Evolutionary conservation across 2,113 vertebrate genomes (phyloP).

Genomic region (Eudorcas thomsonii): DNA sequence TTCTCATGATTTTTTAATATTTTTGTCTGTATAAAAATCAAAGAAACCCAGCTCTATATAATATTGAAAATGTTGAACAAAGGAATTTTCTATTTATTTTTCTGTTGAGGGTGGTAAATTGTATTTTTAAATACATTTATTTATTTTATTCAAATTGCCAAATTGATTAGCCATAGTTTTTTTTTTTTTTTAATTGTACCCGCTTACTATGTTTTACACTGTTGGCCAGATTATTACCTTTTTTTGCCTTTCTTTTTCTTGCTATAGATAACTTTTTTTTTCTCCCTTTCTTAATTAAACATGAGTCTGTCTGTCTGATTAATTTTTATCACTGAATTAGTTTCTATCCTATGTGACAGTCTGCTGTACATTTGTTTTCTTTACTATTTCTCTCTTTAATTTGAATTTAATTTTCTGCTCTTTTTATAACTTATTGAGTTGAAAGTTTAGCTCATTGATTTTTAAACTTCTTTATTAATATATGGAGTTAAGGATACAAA

Average conservation of each 20-base stretch:
- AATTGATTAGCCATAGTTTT: not conserved
- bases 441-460: not conserved
- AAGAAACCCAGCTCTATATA: not conserved
- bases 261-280: too few relatives aligned
- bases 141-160: not conserved
- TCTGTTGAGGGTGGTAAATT: not conserved
- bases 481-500: not conserved
- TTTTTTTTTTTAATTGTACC: not conserved
- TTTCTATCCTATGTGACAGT: not conserved
- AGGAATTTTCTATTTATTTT: not conserved
- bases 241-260: not conserved
- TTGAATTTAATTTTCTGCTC: not conserved
- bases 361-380: not conserved
- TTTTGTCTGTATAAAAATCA: not conserved
- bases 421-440: not conserved
- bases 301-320: not conserved
- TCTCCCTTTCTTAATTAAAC: not conserved
- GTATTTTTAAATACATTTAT: not conserved
- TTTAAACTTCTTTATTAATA: not conserved
- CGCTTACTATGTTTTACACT: not conserved
- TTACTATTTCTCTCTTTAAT: not conserved
- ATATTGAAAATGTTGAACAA: not conserved
- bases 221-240: not conserved
- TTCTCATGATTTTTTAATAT: not conserved
- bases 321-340: not conserved